Conservation (phyloP, 1,140 invertebrate genomes). For the Musca vetustissima region DNA sequence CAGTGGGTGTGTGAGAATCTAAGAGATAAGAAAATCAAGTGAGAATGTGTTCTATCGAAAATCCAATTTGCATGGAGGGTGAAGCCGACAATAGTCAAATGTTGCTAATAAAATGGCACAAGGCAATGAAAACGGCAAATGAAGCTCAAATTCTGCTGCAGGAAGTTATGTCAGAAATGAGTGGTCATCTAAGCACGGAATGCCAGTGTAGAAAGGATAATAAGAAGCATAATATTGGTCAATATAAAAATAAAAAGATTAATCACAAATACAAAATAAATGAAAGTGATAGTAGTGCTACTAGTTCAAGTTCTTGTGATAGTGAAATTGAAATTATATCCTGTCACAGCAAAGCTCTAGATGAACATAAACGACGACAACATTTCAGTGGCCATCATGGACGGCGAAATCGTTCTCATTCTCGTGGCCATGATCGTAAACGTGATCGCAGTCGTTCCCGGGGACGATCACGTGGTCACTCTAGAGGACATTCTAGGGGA, state of each 20-base stretch:
- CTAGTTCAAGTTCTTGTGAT: conserved; percentile 16
- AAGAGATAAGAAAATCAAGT: background rate
- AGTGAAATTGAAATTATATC: conserved; percentile 12
- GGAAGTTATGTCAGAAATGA: conserved; percentile 1
- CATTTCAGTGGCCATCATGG: conserved; percentile 5
- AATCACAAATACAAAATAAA: background rate
- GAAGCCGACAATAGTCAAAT: background rate
- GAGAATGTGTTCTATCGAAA: background rate
- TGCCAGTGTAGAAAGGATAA: background rate
- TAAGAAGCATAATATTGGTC: background rate
- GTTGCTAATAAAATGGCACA: background rate
- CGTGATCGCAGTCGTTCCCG: conserved; percentile 7
- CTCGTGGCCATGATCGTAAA: background rate
- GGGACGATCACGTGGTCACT: conserved; percentile 3
- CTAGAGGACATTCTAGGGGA: conserved; percentile 14
- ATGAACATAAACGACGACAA: background rate
- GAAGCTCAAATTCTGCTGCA: conserved; percentile 8
- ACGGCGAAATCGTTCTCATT: background rate
- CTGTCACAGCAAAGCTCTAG: background rate
- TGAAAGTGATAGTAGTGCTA: background rate
- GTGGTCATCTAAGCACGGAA: background rate
- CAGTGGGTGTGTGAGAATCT: background rate
- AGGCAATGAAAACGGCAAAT: conserved; percentile 15
- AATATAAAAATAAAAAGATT: background rate
- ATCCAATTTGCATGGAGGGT: background rate